Base-by-base conservation (phyloP, 2,797 vertebrate genomes). In the Pipistrellus pygmaeus region DNA sequence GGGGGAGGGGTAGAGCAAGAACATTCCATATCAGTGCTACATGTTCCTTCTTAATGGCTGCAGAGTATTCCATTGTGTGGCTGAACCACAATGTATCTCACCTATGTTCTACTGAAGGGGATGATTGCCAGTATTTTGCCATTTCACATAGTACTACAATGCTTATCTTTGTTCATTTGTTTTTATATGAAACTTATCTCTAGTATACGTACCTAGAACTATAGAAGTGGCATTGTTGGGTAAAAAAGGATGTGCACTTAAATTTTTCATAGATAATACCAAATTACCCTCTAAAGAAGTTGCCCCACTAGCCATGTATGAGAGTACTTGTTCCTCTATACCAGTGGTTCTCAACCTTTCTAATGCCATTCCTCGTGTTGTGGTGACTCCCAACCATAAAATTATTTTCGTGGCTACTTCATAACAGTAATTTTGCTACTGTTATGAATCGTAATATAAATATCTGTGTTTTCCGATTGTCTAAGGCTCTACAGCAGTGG, bases 201-300 rank as follows among this genome's bases (percentile, higher is more conserved):
- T 44, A 72, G 8, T 72, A 30, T 38, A 95, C 82, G 82, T 93
- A 44, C 46, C 46, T 85, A 85, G 27, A 62, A 62, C 25, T 62
- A 14, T 62, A 62, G 66, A 93, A 72, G 11, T 93, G 44, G 60
- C 51, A 66, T 55, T 88, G 20, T 53, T 51, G n/a, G 21, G 12
- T 84, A 69, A 66, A 88, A 60, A 60, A 23, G 44, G 88, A 88
- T 21, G 12, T 57, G 35, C 27, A 57, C 53, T 91, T 57, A 82
- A 12, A 46, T 66, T 86, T 96, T 90, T 87, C 13, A 83, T 48
- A 73, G 38, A n/a, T 83, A 84, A 73, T n/a, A 48, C 78, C 85
- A 66, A 78, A 84, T 35, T 55, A 13, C 48, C 64, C 12, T 85
- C 44, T 85, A 78, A 85, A 85, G 68, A 62, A 78, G 14, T 73